phyloP scores from a whole-genome alignment of 2,888 invertebrate species.

The Saturnia japonica region DNA sequence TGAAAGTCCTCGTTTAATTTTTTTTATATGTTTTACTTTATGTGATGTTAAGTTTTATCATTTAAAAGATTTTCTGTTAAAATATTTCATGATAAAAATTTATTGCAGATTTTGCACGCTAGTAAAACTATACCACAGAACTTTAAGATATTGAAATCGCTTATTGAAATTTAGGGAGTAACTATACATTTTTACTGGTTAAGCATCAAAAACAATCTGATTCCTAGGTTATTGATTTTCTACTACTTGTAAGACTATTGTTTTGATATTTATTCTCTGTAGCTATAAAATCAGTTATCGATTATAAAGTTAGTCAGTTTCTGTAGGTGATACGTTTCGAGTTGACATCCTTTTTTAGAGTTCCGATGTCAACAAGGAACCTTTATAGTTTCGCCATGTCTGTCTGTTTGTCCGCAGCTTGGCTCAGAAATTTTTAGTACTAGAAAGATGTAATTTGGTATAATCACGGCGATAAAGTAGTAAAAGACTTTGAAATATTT shows the following conservation, averaged over 20 bases:
- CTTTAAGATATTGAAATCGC: background rate
- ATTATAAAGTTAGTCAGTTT: background rate
- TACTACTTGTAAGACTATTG: background rate
- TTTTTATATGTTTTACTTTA: conserved; percentile 30
- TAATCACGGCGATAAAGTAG: too few species aligned
- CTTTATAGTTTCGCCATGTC: too few species aligned
- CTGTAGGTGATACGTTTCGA: too few species aligned
- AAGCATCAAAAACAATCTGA: background rate
- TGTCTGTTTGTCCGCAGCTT: too few species aligned
- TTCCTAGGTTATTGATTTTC: background rate
- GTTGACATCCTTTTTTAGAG: too few species aligned
- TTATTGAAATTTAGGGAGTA: background rate
- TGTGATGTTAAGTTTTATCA: conserved; percentile 27
- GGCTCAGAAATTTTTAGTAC: too few species aligned
- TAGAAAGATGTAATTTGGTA: too few species aligned
- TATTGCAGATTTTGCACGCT: background rate
- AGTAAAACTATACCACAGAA: background rate
- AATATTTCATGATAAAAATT: background rate
- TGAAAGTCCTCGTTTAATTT: conserved; percentile 54
- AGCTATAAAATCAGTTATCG: background rate
- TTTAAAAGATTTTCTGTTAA: conserved; percentile 5
- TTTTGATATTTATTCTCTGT: background rate
- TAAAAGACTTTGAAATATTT: too few species aligned
- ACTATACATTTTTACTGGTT: background rate
- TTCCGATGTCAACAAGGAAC: too few species aligned